These are phyloP conservation scores for Nezara viridula DNA, from an alignment of 2,888 invertebrate genomes.

Conservation along the genomic window DNA sequence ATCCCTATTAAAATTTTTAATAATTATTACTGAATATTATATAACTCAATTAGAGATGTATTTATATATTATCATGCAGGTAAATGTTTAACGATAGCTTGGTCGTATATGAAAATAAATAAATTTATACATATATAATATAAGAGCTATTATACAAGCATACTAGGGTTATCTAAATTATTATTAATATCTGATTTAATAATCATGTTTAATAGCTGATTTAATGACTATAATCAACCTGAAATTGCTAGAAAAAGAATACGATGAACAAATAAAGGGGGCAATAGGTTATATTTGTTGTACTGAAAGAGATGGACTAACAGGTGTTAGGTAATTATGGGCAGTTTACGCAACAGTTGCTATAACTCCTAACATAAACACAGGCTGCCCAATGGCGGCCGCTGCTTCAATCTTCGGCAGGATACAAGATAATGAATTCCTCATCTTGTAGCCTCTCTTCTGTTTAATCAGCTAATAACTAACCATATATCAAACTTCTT, in stretches of 20 bases:
- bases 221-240: too few species aligned
- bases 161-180: too few species aligned
- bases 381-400: not conserved
- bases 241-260: not conserved
- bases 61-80: too few species aligned
- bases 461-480: constrained; percentile 27
- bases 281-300: not conserved
- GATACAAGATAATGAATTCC: not conserved
- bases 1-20: too few species aligned
- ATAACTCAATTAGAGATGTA: too few species aligned
- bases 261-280: not conserved
- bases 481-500: not conserved
- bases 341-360: constrained; percentile 1
- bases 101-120: too few species aligned
- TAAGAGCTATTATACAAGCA: too few species aligned
- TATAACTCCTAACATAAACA: not conserved
- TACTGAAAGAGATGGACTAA: not conserved
- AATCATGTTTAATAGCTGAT: too few species aligned
- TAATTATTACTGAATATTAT: too few species aligned
- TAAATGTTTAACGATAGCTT: too few species aligned
- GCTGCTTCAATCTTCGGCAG: not conserved
- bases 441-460: not conserved
- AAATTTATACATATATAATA: too few species aligned
- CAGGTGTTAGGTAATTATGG: not conserved
- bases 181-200: not conserved